Evolutionary conservation across 1,140 invertebrate species (phyloP).

Genomic region (Acromyrmex charruanus): DNA sequence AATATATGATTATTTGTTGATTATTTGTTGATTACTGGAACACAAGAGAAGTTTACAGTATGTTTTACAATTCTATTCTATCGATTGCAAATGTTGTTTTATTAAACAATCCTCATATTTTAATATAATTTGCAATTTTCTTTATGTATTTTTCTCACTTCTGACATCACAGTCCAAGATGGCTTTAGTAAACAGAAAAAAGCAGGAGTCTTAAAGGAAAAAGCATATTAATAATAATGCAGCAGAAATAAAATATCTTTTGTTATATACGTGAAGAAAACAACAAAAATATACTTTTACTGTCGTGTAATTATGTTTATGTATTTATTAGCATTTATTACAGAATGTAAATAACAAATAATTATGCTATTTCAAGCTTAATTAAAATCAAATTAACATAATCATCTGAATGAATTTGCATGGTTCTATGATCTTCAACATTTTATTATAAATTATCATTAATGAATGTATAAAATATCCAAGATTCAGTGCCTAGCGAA

Average conservation of each 20-base stretch:
- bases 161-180: too few species aligned
- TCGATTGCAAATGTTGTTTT: too few species aligned
- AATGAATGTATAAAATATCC: conserved; percentile 7
- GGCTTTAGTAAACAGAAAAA: too few species aligned
- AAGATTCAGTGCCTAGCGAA: background rate
- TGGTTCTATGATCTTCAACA: conserved; percentile 4
- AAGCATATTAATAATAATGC: background rate
- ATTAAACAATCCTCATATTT: too few species aligned
- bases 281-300: background rate
- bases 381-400: conserved; percentile 35
- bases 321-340: background rate
- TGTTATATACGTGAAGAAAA: background rate
- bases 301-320: background rate
- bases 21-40: too few species aligned
- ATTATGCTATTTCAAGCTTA: conserved; percentile 13
- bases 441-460: conserved; percentile 31
- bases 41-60: too few species aligned
- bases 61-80: too few species aligned
- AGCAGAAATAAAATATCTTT: background rate
- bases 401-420: conserved; percentile 22
- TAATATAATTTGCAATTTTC: too few species aligned
- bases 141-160: too few species aligned
- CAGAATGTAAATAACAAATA: background rate
- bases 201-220: background rate
- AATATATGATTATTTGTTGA: too few species aligned